A percentile compares a stretch with the other conserved stretches of the same genome.
These are phyloP conservation scores for Xanthia togata DNA, from an alignment of 2,888 invertebrate species.

Conservation along the genomic window DNA sequence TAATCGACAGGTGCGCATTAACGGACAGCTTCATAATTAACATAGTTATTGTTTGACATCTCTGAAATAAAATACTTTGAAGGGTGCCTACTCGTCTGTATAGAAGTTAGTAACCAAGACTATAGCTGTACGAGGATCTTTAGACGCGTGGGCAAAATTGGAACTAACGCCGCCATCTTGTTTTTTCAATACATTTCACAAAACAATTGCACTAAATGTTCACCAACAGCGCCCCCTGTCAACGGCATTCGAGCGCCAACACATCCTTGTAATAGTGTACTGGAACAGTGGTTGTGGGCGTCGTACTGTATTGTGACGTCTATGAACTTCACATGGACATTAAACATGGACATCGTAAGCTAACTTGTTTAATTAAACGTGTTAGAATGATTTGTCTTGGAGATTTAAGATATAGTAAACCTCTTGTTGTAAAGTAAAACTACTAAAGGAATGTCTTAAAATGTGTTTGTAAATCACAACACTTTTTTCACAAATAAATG, in stretches of 20 bases:
- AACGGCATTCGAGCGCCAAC: neutral
- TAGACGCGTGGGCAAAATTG: neutral
- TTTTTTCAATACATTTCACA: neutral
- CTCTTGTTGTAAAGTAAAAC: neutral
- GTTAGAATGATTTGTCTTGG: neutral
- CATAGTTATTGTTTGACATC: slow-evolving; percentile 7
- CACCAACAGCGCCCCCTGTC: neutral
- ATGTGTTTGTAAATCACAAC: neutral
- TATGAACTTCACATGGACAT: slow-evolving; percentile 13
- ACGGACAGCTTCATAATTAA: slow-evolving; percentile 3
- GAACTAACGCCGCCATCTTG: neutral
- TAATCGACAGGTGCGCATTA: slow-evolving; percentile 5
- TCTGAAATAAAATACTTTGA: slow-evolving; percentile 8
- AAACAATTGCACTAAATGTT: no score
- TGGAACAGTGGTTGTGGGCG: neutral
- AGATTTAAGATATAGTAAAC: neutral
- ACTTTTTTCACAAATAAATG: neutral
- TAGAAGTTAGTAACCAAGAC: neutral
- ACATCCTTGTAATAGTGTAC: neutral
- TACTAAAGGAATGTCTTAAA: neutral
- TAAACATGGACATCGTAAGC: slow-evolving; percentile 8
- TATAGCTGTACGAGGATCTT: neutral
- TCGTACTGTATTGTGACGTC: slow-evolving; percentile 15
- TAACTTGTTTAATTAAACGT: slow-evolving; percentile 17
- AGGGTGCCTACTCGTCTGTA: neutral